Percentiles rank a stretch among this genome's conserved stretches.
Conservation (phyloP, 2,113 vertebrate genomes). For the Taxidea taxus region DNA sequence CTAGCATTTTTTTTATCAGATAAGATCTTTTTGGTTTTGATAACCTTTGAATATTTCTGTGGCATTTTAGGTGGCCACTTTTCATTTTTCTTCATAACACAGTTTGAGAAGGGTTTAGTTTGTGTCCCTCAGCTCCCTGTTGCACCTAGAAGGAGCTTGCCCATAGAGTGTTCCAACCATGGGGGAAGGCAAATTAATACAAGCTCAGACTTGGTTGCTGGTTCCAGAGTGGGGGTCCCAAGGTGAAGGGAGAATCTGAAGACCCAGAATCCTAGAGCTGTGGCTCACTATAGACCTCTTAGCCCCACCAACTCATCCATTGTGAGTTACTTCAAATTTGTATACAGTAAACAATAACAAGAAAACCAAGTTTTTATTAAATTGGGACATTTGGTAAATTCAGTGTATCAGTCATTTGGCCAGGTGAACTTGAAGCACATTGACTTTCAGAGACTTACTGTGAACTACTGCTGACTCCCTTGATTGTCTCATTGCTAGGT, state of each 20-base stretch:
- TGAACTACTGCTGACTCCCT: background rate
- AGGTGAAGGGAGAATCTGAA: background rate
- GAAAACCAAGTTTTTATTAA: background rate
- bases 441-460: background rate
- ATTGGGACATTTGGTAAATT: background rate
- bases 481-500: background rate
- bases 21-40: background rate
- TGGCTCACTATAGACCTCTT: background rate
- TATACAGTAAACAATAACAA: background rate
- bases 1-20: background rate
- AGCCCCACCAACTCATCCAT: background rate
- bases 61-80: background rate
- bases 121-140: background rate
- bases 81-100: background rate
- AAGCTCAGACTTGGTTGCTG: background rate
- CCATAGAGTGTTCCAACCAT: fast-evolving
- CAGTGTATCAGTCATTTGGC: background rate
- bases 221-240: background rate
- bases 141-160: background rate
- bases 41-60: background rate
- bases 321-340: background rate
- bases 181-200: background rate
- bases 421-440: background rate
- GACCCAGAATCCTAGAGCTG: background rate
- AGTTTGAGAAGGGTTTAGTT: background rate